Percentiles rank a stretch among this genome's conserved stretches.
Conservation (phyloP, 1,140 invertebrate species). For the Hyles euphorbiae region DNA sequence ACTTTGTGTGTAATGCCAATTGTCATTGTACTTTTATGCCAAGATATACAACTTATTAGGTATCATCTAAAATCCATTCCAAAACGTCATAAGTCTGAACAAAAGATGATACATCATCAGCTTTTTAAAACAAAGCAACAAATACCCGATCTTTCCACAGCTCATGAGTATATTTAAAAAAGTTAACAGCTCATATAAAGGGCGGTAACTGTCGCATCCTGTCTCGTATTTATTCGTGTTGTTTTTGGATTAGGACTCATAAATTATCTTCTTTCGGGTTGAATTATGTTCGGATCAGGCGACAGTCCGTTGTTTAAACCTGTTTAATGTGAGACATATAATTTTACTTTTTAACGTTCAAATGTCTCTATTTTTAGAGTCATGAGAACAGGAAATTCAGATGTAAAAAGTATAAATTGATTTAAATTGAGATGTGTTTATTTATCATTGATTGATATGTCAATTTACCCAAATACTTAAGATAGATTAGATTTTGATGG, state of each 20-base stretch:
- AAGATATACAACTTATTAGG: no score
- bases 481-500: no score
- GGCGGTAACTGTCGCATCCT: slow-evolving; percentile 48
- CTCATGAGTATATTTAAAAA: slow-evolving; percentile 22
- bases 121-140: no score
- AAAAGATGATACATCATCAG: no score
- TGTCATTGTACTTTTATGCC: no score
- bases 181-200: slow-evolving; percentile 38
- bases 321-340: slow-evolving; percentile 43
- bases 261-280: slow-evolving; percentile 58
- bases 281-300: slow-evolving; percentile 43
- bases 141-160: no score
- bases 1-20: no score
- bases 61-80: no score
- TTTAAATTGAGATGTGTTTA: background rate
- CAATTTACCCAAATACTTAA: no score
- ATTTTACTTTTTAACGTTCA: slow-evolving; percentile 29
- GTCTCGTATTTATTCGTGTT: slow-evolving; percentile 46
- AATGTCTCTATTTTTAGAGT: slow-evolving; percentile 21
- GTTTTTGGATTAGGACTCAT: slow-evolving; percentile 43
- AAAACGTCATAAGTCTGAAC: no score
- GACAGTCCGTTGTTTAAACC: slow-evolving; percentile 44
- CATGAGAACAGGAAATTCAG: background rate
- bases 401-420: no score
- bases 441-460: background rate